These are phyloP conservation scores for Synaphobranchus kaupii DNA, from an alignment of 2,797 vertebrate species.

Conservation along the genomic window DNA sequence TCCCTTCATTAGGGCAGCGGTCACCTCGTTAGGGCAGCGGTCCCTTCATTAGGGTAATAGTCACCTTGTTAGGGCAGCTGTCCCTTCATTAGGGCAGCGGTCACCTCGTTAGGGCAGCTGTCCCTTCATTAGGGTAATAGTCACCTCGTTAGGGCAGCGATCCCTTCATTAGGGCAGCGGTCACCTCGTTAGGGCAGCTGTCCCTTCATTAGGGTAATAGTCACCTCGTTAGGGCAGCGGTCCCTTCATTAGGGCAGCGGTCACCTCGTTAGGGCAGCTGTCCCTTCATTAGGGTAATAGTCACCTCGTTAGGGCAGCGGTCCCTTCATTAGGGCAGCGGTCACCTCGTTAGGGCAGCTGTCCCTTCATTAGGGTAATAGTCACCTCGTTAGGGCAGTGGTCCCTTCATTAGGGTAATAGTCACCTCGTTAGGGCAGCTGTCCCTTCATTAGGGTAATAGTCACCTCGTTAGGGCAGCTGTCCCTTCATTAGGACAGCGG, in stretches of 20 bases:
- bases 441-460: not conserved
- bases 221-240: not conserved
- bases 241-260: too few relatives aligned
- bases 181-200: not conserved
- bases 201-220: too few relatives aligned
- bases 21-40: too few relatives aligned
- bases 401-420: not conserved
- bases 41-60: too few relatives aligned
- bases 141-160: not conserved
- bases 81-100: too few relatives aligned
- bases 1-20: not conserved
- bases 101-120: too few relatives aligned
- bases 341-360: not conserved
- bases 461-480: not conserved
- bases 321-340: not conserved
- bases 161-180: not conserved
- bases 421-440: too few relatives aligned
- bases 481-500: not conserved
- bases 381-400: too few relatives aligned
- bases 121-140: too few relatives aligned
- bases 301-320: not conserved
- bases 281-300: not conserved
- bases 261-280: not conserved
- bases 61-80: too few relatives aligned
- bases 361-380: too few relatives aligned